A percentile compares a stretch with the other conserved stretches of the same genome.
phyloP scores from a whole-genome alignment of 2,797 vertebrate species.

The Phrynocephalus forsythii region DNA sequence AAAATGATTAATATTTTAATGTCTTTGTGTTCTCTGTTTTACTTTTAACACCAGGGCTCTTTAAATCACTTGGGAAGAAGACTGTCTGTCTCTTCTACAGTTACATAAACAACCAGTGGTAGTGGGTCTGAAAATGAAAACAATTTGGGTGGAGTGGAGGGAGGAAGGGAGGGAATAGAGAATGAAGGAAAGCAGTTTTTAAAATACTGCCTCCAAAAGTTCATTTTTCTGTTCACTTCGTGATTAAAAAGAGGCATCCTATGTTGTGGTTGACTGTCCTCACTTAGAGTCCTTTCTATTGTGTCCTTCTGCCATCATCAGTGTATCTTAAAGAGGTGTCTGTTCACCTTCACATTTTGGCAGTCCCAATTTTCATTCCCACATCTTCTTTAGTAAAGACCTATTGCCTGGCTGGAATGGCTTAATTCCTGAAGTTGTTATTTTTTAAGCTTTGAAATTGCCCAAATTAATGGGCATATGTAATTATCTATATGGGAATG shows the following conservation, averaged over 20 bases:
- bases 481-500: slow-evolving; percentile 74
- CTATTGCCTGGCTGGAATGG: slow-evolving; percentile 62
- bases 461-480: slow-evolving; percentile 64
- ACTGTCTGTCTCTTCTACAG: slow-evolving; percentile 65
- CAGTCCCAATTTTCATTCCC: slow-evolving; percentile 45
- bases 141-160: neutral
- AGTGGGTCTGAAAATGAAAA: slow-evolving; percentile 7
- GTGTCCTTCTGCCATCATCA: neutral
- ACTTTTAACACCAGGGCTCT: slow-evolving; percentile 67
- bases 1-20: slow-evolving; percentile 78
- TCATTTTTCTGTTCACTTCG: slow-evolving; percentile 3
- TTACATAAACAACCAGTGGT: slow-evolving; percentile 71
- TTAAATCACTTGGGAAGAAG: slow-evolving; percentile 76
- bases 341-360: neutral
- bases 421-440: slow-evolving; percentile 41
- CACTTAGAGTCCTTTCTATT: neutral
- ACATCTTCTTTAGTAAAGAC: slow-evolving; percentile 46
- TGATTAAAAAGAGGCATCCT: neutral
- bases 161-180: slow-evolving; percentile 16
- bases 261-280: neutral
- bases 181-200: neutral
- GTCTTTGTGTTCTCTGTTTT: slow-evolving; percentile 79
- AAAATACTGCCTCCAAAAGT: slow-evolving; percentile 5
- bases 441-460: slow-evolving; percentile 55
- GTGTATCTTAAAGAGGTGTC: neutral